Evolutionary conservation across 2,797 vertebrate genomes (phyloP).

Genomic region (Artibeus jamaicensis): DNA sequence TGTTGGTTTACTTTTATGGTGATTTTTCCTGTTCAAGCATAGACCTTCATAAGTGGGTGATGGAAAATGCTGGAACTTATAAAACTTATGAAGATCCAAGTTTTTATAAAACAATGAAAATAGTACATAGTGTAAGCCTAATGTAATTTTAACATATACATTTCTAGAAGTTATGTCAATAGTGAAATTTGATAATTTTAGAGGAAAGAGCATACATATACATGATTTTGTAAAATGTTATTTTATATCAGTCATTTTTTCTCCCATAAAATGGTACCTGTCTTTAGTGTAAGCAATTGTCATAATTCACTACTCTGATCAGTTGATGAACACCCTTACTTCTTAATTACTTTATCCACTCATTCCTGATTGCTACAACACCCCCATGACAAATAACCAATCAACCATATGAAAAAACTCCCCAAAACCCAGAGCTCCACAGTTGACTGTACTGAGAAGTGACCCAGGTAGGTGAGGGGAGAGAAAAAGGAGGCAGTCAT

Average conservation of each 20-base stretch:
- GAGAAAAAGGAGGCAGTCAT: background rate
- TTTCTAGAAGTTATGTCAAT: background rate
- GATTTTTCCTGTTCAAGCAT: background rate
- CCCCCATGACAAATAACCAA: background rate
- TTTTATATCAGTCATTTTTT: background rate
- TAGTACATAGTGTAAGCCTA: background rate
- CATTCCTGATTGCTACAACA: conserved; percentile 55
- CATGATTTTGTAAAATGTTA: background rate
- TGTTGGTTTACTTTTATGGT: conserved; percentile 24
- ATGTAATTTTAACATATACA: conserved; percentile 19
- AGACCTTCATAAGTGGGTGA: background rate
- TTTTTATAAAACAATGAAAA: conserved; percentile 18
- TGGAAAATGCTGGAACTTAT: conserved; percentile 3
- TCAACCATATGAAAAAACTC: background rate
- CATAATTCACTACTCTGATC: background rate
- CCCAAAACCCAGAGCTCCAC: background rate
- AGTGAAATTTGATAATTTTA: conserved; percentile 10
- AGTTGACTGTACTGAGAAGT: conserved; percentile 38
- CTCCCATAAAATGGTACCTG: background rate
- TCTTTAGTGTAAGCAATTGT: background rate
- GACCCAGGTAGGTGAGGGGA: background rate
- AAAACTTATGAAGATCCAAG: background rate
- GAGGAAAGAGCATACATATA: background rate
- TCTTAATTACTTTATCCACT: conserved; percentile 59
- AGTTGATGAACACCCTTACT: conserved; percentile 16